phyloP scores from a whole-genome alignment of 2,797 vertebrate genomes.

The Micrastur ruficollis region DNA sequence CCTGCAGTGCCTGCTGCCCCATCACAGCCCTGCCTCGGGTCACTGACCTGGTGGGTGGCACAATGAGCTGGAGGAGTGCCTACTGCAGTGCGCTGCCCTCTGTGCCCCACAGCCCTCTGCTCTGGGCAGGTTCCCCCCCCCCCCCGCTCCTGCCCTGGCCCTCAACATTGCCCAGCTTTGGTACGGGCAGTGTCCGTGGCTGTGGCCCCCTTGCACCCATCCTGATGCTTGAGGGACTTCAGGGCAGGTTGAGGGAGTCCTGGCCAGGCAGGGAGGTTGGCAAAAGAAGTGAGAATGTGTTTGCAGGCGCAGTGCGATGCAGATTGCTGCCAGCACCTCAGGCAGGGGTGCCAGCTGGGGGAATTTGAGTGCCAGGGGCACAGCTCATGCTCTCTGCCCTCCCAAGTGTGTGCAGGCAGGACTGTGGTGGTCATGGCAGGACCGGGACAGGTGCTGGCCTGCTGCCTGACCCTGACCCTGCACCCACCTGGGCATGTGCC shows the following conservation, averaged over 20 bases:
- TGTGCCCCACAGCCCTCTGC: neutral
- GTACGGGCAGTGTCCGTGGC: fast-evolving
- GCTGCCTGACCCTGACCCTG: neutral
- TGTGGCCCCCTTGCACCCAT: neutral
- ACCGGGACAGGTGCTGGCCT: fast-evolving
- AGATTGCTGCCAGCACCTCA: neutral
- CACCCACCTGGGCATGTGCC: fast-evolving
- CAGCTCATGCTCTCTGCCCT: neutral
- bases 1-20: neutral
- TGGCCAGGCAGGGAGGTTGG: neutral
- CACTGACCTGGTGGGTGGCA: neutral
- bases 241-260: neutral
- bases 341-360: neutral
- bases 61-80: neutral
- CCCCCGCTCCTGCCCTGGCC: neutral
- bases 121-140: neutral
- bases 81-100: fast-evolving
- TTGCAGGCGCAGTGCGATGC: fast-evolving
- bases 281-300: fast-evolving
- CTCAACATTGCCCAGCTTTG: neutral
- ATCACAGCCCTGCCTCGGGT: neutral
- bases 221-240: neutral
- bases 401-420: neutral
- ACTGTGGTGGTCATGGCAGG: neutral
- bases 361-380: neutral